These are phyloP conservation scores for Ephydatia muelleri DNA, from an alignment of 37 sponge, comb jelly and placozoan genomes.

Conservation along the genomic window DNA sequence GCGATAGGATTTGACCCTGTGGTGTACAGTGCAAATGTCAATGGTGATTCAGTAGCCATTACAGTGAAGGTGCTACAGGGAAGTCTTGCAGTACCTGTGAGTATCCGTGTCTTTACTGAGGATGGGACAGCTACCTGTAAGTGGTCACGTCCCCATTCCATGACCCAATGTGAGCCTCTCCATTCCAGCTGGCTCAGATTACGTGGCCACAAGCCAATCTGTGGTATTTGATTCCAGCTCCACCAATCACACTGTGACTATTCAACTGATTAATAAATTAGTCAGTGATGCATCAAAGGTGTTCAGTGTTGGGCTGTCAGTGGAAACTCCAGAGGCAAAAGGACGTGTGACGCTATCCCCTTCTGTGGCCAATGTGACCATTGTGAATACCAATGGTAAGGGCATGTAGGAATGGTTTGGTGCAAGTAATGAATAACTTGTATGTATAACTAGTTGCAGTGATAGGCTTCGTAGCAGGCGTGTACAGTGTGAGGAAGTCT, in stretches of 20 bases:
- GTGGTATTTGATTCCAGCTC: background rate
- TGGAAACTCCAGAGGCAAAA: background rate
- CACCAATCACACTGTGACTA: background rate
- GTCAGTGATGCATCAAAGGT: background rate
- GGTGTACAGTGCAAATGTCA: background rate
- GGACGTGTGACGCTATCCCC: background rate
- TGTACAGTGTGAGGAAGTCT: slow-evolving; percentile 20
- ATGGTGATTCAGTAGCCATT: background rate
- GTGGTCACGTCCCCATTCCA: background rate
- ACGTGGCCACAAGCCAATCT: background rate
- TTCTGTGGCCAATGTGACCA: background rate
- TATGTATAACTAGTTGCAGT: background rate
- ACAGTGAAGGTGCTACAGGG: background rate
- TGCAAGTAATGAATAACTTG: background rate
- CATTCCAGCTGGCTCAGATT: background rate
- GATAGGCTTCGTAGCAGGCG: slow-evolving; percentile 25
- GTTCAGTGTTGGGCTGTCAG: background rate
- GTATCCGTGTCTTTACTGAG: background rate
- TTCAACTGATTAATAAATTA: background rate
- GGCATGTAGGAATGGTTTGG: background rate
- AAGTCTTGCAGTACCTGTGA: background rate
- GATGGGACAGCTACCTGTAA: background rate
- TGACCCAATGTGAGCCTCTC: background rate
- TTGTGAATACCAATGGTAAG: background rate
- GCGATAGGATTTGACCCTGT: background rate